These are phyloP conservation scores for Nannospalax galili DNA, from an alignment of 2,113 vertebrate genomes.

Conservation along the genomic window DNA sequence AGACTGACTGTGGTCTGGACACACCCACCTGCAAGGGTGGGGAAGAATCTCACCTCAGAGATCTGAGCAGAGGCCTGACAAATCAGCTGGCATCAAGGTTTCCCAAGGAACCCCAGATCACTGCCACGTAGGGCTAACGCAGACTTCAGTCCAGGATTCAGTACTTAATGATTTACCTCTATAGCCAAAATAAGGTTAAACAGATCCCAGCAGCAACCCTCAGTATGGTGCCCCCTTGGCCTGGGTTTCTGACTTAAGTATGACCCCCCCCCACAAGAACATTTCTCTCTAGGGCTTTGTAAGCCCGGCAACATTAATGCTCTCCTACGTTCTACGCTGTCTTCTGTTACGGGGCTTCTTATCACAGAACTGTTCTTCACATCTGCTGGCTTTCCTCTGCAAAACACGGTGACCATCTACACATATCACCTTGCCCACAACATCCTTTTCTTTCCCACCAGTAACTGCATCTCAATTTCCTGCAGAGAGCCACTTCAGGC, in stretches of 20 bases:
- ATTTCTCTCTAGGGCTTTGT: too few species aligned
- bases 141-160: not conserved
- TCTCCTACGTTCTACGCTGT: not conserved
- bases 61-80: not conserved
- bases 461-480: not conserved
- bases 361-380: not conserved
- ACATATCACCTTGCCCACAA: not conserved
- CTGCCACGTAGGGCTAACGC: not conserved
- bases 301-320: not conserved
- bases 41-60: not conserved
- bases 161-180: not conserved
- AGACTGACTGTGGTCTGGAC: not conserved
- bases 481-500: not conserved
- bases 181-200: not conserved
- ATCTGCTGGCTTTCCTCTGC: not conserved
- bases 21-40: not conserved
- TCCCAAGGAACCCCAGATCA: not conserved
- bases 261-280: not conserved
- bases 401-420: not conserved
- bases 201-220: not conserved
- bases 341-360: not conserved
- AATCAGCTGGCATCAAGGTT: not conserved
- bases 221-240: too few species aligned
- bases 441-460: not conserved
- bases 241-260: not conserved